phyloP scores from a whole-genome alignment of 1,140 invertebrate species.

The Zaprionus camerounensis region DNA sequence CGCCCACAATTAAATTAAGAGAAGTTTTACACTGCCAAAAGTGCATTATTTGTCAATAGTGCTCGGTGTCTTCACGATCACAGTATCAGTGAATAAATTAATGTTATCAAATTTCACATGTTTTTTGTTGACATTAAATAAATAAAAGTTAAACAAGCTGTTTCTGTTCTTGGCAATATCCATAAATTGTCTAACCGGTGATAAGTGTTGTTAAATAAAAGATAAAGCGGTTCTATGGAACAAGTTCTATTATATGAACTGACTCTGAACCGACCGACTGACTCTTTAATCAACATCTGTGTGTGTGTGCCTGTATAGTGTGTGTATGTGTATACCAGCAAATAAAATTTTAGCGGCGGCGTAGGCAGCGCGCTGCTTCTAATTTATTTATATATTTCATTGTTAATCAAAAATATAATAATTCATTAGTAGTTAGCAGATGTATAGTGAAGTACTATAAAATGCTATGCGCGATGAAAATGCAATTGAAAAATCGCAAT shows the following conservation, averaged over 20 bases:
- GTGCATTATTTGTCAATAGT: neutral
- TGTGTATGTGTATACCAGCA: conserved; percentile 48
- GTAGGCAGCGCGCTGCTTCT: conserved; percentile 28
- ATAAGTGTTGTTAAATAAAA: neutral
- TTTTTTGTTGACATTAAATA: neutral
- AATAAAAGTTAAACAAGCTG: neutral
- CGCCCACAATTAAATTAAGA: neutral
- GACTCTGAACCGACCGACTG: neutral
- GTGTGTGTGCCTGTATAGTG: conserved; percentile 36
- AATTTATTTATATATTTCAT: conserved; percentile 13
- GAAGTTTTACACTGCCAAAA: neutral
- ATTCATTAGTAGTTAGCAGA: conserved; percentile 15
- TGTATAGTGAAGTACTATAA: conserved; percentile 3
- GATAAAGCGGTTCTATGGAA: neutral
- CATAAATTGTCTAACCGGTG: neutral
- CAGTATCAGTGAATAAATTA: neutral
- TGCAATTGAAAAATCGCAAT: conserved; percentile 40
- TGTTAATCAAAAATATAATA: conserved; percentile 5
- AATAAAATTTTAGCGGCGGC: conserved; percentile 53
- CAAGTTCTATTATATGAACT: neutral
- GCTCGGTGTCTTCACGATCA: neutral
- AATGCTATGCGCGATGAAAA: conserved; percentile 15
- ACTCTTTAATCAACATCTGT: conserved; percentile 30
- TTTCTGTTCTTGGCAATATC: neutral
- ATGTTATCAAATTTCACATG: neutral